Evolutionary conservation across 2,113 vertebrate genomes (phyloP).

Genomic region (Mola mola): DNA sequence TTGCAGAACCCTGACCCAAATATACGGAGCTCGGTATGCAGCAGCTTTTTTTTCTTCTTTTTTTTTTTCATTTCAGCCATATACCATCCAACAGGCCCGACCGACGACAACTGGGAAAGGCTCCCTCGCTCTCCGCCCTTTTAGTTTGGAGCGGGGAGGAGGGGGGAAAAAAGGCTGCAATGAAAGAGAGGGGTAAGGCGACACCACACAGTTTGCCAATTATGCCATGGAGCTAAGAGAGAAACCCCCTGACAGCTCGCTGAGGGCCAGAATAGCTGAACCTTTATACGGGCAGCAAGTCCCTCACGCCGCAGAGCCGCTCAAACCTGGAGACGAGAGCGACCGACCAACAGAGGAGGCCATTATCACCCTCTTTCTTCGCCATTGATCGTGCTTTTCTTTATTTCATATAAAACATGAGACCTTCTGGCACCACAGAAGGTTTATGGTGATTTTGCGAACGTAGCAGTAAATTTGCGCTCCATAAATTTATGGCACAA

Average conservation of each 20-base stretch:
- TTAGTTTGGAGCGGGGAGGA: slow-evolving; percentile 26
- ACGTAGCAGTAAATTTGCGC: no score
- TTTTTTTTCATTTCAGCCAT: no score
- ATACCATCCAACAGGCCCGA: slow-evolving; percentile 24
- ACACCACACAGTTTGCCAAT: slow-evolving; percentile 70
- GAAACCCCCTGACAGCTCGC: slow-evolving; percentile 60
- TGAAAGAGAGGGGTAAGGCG: slow-evolving; percentile 78
- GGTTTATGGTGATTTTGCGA: no score
- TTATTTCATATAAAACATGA: no score
- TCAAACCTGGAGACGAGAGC: neutral
- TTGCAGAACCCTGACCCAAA: slow-evolving; percentile 82
- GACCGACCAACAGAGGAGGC: no score
- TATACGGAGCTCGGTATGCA: slow-evolving; percentile 59
- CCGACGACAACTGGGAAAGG: slow-evolving; percentile 37
- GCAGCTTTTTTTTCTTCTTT: slow-evolving; percentile 60
- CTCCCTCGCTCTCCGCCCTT: slow-evolving; percentile 39
- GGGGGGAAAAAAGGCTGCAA: slow-evolving; percentile 53
- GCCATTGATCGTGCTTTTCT: no score
- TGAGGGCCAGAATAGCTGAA: slow-evolving; percentile 49
- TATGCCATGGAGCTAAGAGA: slow-evolving; percentile 66
- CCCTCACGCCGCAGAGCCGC: no score
- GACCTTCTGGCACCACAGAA: no score
- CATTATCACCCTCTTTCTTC: no score
- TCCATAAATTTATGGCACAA: no score
- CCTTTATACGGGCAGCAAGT: slow-evolving; percentile 41